These are phyloP conservation scores for Heliconius himera DNA, from an alignment of 1,140 invertebrate genomes.

Conservation along the genomic window DNA sequence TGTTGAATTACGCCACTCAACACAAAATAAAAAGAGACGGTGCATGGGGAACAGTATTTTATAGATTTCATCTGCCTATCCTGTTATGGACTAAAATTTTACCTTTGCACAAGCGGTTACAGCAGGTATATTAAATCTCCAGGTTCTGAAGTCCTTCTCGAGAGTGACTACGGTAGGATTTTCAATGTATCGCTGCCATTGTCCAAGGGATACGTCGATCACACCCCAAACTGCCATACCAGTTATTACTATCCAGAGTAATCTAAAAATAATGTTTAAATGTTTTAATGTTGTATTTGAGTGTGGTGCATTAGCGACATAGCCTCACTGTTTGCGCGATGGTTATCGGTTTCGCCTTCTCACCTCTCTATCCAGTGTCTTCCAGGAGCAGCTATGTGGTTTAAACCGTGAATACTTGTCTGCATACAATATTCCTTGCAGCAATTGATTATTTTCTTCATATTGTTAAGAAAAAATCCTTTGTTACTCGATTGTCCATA, in stretches of 20 bases:
- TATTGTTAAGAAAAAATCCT: background rate
- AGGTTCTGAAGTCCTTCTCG: conserved; percentile 83
- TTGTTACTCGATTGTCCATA: background rate
- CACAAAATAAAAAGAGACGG: background rate
- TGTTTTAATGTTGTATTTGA: background rate
- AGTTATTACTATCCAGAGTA: conserved; percentile 78
- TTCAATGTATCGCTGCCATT: conserved; percentile 80
- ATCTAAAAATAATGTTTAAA: conserved; percentile 51
- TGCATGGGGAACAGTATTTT: background rate
- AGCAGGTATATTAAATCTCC: conserved; percentile 82
- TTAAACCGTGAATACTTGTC: conserved; percentile 73
- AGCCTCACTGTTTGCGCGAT: background rate
- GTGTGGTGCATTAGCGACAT: background rate
- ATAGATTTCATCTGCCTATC: background rate
- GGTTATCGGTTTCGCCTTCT: background rate
- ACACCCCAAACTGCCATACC: conserved; percentile 65
- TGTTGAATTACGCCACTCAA: background rate
- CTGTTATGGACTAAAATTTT: background rate
- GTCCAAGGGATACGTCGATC: conserved; percentile 69
- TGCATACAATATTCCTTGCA: conserved; percentile 62
- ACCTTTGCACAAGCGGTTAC: conserved; percentile 79
- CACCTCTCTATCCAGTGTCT: conserved; percentile 70
- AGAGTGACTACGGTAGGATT: conserved; percentile 84
- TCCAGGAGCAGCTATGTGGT: conserved; percentile 59
- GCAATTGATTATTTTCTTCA: conserved; percentile 16